Conservation (phyloP, 2,113 vertebrate genomes). For the Albula glossodonta region DNA sequence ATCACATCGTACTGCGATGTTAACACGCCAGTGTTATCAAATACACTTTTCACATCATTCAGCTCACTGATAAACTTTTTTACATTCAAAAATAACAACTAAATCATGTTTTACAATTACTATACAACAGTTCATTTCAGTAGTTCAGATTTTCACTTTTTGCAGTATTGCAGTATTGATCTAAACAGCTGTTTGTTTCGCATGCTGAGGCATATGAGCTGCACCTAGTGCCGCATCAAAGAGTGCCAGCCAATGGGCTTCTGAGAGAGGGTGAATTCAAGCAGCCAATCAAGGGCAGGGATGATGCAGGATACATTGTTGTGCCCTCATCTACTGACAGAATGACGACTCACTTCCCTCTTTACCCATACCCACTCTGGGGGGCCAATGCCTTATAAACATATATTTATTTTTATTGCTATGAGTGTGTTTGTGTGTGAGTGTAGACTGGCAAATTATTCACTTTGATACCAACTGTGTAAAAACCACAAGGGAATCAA, state of each 20-base stretch:
- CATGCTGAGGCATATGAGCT: neutral
- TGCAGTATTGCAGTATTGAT: neutral
- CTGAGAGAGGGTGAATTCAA: constrained; percentile 5
- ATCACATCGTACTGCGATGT: neutral
- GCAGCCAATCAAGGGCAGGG: neutral
- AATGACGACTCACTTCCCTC: constrained; percentile 27
- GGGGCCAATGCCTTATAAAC: constrained; percentile 22
- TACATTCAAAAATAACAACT: neutral
- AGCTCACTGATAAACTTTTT: neutral
- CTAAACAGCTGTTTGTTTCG: neutral
- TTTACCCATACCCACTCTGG: constrained; percentile 16
- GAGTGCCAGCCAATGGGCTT: neutral
- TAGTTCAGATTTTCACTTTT: neutral
- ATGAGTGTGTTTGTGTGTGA: constrained; percentile 11
- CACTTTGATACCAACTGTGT: constrained; percentile 12
- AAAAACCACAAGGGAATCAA: constrained; percentile 42
- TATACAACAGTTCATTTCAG: neutral
- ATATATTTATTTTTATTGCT: constrained; percentile 3
- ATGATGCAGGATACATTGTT: neutral
- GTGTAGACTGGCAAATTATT: neutral
- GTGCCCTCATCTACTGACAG: neutral
- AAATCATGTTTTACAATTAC: neutral
- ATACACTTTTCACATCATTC: neutral
- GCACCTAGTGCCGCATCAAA: constrained; percentile 13
- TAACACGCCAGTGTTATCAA: neutral